Percentiles rank a stretch among this genome's conserved stretches.
Evolutionary conservation across 2,888 invertebrate species (phyloP).

Genomic region (Limulus polyphemus): DNA sequence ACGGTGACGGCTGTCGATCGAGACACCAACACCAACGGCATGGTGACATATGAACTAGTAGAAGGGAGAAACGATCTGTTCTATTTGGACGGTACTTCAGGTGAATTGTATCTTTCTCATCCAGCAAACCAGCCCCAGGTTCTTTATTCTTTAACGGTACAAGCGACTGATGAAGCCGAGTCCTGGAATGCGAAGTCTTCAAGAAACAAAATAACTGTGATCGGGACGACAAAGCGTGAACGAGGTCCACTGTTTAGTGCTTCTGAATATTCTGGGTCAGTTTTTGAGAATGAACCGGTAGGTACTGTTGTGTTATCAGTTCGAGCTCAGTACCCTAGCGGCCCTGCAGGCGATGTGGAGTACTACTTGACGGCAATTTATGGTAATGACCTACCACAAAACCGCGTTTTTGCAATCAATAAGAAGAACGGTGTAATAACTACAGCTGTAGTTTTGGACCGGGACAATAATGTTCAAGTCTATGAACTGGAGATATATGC

Average conservation of each 20-base stretch:
- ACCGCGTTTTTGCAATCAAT: conserved; percentile 81
- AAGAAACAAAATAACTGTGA: conserved; percentile 71
- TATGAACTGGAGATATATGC: conserved; percentile 78
- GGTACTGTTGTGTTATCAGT: conserved; percentile 74
- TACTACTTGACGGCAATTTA: conserved; percentile 67
- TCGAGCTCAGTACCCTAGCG: conserved; percentile 45
- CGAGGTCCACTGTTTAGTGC: conserved; percentile 45
- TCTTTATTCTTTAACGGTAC: conserved; percentile 61
- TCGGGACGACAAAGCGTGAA: conserved; percentile 16
- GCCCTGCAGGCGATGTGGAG: conserved; percentile 45
- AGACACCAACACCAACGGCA: conserved; percentile 80
- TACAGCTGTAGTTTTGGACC: conserved; percentile 41
- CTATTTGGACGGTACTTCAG: conserved; percentile 34
- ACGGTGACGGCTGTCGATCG: conserved; percentile 69
- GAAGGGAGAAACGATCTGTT: conserved; percentile 47
- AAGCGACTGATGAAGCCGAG: conserved; percentile 84
- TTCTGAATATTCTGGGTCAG: conserved; percentile 54
- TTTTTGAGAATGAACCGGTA: conserved; percentile 76
- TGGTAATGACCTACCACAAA: conserved; percentile 54
- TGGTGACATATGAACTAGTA: conserved; percentile 78
- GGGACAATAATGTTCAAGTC: conserved; percentile 36
- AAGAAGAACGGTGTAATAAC: conserved; percentile 73
- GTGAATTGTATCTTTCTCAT: conserved; percentile 35
- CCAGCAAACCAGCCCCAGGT: conserved; percentile 32
- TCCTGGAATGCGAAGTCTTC: conserved; percentile 74